Base-by-base conservation (phyloP, 2,113 vertebrate genomes). In the Potamarius usumacintae region DNA sequence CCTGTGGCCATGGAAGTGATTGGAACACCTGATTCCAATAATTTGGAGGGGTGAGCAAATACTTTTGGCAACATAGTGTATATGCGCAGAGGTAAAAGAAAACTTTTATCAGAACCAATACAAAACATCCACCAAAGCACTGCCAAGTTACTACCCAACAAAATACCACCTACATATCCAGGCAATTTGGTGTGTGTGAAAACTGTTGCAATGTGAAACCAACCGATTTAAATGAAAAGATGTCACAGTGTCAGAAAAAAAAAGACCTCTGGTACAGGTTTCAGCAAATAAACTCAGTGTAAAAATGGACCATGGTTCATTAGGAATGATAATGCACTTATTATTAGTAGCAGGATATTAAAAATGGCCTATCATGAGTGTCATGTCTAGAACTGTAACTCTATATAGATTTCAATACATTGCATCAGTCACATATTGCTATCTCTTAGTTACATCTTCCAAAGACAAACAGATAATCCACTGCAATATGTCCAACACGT, bases 361-460 rank as follows among this genome's bases (percentile, higher is more conserved):
- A 63, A 65, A 48, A 42, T 10, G 53, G 42, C 20, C 17, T 65
- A 50, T 80, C 42, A 14, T 80, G 48, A 55, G 50, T 14, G 20
- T 20, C 22, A 30, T 69, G n/a, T 52, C 62, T 79, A 15, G 50
- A 67, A 69, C 27, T 80, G 11, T 58, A 84, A 72, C 60, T 60
- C 69, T n/a, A n/a, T 42, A 48, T 76, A 65, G 50, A 34, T 77
- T 62, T n/a, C 84, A 52, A 67, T 79, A 25, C n/a, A 7, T 78
- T 82, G 79, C 79, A 82, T 82, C 79, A 65, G 27, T 82, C 79
- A 34, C 63, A 20, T 48, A n/a, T 1, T 53, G 74, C 85, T 18
- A 62, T 86, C 76, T 67, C 48, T 34, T 80, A 69, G 65, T 84
- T 84, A 69, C 18, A 84, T 53, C 52, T 84, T 58, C 67, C 60